phyloP scores from a whole-genome alignment of 2,797 vertebrate species.

The Ctenosaura bakeri region DNA sequence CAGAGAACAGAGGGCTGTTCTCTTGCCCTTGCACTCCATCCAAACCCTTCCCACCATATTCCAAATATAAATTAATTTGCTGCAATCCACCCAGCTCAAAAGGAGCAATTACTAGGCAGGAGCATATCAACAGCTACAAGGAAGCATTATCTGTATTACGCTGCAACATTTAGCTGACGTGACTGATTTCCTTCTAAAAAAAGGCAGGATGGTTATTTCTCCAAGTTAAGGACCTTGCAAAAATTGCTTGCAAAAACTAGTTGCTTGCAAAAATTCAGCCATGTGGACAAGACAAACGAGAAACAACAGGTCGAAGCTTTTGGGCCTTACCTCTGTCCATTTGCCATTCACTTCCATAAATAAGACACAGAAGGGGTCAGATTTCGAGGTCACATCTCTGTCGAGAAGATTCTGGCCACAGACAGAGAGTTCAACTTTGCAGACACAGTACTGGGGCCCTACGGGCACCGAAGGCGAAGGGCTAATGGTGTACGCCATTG shows the following conservation, averaged over 20 bases:
- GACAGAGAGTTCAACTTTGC: constrained; percentile 93
- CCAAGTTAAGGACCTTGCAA: neutral
- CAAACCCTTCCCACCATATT: too few species aligned
- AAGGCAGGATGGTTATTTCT: too few species aligned
- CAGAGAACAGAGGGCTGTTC: too few species aligned
- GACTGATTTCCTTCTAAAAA: too few species aligned
- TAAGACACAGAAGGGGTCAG: constrained; percentile 97
- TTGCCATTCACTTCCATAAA: constrained; percentile 92
- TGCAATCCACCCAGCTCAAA: too few species aligned
- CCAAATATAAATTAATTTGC: too few species aligned
- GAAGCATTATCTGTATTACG: too few species aligned
- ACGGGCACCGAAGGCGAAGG: constrained; percentile 74
- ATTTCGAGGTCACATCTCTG: constrained; percentile 97
- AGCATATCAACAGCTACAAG: too few species aligned
- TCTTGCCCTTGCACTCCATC: too few species aligned
- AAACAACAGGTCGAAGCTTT: neutral
- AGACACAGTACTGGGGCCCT: constrained; percentile 90
- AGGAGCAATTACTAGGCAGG: too few species aligned
- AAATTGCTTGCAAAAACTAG: too few species aligned
- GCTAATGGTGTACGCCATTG: constrained; percentile 89
- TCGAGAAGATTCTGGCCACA: constrained; percentile 92
- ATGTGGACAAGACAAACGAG: fast-evolving
- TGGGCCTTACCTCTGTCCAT: constrained; percentile 91
- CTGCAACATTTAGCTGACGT: too few species aligned
- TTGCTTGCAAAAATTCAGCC: neutral